Conservation (phyloP, 2,888 invertebrate species). For the Harpagoxenus sublaevis region DNA sequence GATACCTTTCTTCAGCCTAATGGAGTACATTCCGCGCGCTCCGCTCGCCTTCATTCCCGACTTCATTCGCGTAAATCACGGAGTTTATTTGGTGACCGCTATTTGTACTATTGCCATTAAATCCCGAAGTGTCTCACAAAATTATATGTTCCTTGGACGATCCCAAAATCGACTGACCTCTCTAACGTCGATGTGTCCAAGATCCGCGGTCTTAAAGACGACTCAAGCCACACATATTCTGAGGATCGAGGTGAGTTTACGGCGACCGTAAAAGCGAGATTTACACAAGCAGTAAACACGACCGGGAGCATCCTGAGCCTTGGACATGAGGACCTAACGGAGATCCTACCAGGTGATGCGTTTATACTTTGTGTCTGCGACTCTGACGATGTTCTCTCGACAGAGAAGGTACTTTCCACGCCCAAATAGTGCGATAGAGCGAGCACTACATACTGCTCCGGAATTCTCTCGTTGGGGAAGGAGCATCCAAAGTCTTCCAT, state of each 20-base stretch:
- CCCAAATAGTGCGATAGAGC: not conserved
- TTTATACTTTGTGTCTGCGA: slow-evolving; percentile 13
- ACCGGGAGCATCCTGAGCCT: not conserved
- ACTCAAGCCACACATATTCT: not conserved
- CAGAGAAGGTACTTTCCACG: not conserved
- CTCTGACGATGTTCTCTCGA: not conserved
- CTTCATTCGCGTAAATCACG: slow-evolving; percentile 23
- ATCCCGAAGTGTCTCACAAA: slow-evolving; percentile 1
- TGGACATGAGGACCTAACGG: not conserved
- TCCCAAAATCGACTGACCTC: slow-evolving; percentile 6
- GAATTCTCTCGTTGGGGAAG: not conserved
- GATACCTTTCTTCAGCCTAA: not conserved
- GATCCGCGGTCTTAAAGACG: slow-evolving; percentile 22
- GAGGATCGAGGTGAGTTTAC: slow-evolving; percentile 54
- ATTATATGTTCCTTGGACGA: slow-evolving; percentile 33
- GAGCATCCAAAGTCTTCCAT: not conserved
- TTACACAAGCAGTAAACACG: slow-evolving; percentile 74
- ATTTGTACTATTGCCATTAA: slow-evolving; percentile 24
- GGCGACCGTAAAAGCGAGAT: slow-evolving; percentile 71
- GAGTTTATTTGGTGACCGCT: slow-evolving; percentile 10
- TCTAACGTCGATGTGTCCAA: slow-evolving; percentile 1
- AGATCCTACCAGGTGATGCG: not conserved
- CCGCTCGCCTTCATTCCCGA: too few species aligned
- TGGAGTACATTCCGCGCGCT: not conserved
- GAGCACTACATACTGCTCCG: not conserved